These are phyloP conservation scores for Portunus trituberculatus DNA, from an alignment of 1,140 invertebrate species.

Conservation along the genomic window DNA sequence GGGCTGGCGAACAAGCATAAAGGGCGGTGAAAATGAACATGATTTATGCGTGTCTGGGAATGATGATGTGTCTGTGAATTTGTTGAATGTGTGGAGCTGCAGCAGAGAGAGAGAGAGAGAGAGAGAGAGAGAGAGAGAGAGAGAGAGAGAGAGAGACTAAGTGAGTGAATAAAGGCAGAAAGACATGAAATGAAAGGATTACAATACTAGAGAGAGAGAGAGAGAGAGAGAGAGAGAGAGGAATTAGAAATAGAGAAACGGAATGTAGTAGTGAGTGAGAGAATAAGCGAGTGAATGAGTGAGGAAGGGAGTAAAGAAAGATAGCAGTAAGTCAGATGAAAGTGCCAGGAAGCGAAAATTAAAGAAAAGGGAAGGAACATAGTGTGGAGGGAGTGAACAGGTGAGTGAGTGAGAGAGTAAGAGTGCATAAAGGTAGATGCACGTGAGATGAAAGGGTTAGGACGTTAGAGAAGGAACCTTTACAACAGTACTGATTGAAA, in stretches of 20 bases:
- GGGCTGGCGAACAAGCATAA: no score
- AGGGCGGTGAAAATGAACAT: no score
- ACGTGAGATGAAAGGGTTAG: no score
- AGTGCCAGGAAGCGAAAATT: no score
- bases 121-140: not conserved
- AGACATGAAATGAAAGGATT: not conserved
- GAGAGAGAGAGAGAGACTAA: not conserved
- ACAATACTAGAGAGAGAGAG: no score
- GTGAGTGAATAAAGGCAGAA: not conserved
- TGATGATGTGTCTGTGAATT: not conserved
- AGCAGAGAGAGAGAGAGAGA: not conserved
- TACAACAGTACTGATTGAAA: no score
- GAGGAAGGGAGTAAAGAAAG: not conserved
- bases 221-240: not conserved
- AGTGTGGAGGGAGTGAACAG: no score
- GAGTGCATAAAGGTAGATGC: no score
- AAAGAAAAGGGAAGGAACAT: no score
- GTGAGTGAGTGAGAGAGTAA: no score
- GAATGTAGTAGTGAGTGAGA: not conserved
- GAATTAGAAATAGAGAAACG: not conserved
- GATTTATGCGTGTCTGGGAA: not conserved
- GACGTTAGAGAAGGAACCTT: no score
- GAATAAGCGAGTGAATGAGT: not conserved
- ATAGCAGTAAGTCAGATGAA: not conserved
- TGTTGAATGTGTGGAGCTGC: not conserved